These are phyloP conservation scores for Andinoacara biseriatus DNA, from an alignment of 2,113 vertebrate genomes.

Conservation along the genomic window DNA sequence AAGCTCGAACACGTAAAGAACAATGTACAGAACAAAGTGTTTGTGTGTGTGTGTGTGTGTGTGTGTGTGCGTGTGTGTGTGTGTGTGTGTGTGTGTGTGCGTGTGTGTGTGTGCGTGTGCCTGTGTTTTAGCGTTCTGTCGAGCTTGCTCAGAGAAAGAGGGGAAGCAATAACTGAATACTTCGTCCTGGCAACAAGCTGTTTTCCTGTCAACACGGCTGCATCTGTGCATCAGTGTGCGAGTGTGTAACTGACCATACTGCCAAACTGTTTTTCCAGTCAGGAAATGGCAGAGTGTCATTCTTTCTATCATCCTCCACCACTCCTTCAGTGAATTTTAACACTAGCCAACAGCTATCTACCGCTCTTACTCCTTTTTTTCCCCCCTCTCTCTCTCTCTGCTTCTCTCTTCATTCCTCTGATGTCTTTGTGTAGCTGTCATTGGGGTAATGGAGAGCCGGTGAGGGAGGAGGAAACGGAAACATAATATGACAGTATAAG, in stretches of 20 bases:
- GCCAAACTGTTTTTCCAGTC: slow-evolving; percentile 60
- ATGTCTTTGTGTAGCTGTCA: slow-evolving; percentile 61
- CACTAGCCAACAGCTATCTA: not conserved
- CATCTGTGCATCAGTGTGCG: slow-evolving; percentile 30
- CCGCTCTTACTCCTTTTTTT: slow-evolving; percentile 15
- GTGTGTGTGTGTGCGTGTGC: too few species aligned
- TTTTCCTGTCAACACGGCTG: slow-evolving; percentile 73
- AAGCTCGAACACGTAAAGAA: slow-evolving; percentile 35
- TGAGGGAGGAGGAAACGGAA: slow-evolving; percentile 43
- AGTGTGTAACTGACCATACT: slow-evolving; percentile 2
- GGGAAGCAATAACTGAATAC: slow-evolving; percentile 68
- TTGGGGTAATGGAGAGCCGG: slow-evolving; percentile 51
- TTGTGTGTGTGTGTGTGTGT: slow-evolving; percentile 24
- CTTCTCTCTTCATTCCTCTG: slow-evolving; percentile 28
- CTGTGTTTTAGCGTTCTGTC: slow-evolving; percentile 9
- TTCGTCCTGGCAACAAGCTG: slow-evolving; percentile 73
- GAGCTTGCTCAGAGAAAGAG: slow-evolving; percentile 34
- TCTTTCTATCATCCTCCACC: slow-evolving; percentile 47
- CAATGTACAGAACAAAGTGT: slow-evolving; percentile 44
- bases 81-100: slow-evolving; percentile 9
- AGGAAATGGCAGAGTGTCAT: slow-evolving; percentile 55
- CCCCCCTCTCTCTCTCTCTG: not conserved
- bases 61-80: slow-evolving; percentile 4
- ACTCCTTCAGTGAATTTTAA: slow-evolving; percentile 37
- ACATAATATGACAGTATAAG: slow-evolving; percentile 56